phyloP scores from a whole-genome alignment of 64 coral and sea anemone species.

The Astreopora myriophthalma region DNA sequence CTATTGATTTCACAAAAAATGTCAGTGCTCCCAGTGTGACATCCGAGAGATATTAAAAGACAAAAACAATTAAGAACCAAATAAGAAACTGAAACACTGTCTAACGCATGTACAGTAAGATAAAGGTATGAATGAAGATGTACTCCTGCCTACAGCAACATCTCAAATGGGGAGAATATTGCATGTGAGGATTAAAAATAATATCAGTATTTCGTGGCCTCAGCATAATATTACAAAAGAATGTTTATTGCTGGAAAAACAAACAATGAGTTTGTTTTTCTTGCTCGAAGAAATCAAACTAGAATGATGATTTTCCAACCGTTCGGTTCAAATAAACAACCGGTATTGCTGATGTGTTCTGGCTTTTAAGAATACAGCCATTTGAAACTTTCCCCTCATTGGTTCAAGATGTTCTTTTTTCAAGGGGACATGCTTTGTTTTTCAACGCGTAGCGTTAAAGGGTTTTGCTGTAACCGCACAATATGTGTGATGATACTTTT shows the following conservation, averaged over 20 bases:
- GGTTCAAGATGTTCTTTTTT: neutral
- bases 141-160: neutral
- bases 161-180: neutral
- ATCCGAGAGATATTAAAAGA: neutral
- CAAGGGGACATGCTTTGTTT: neutral
- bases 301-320: too few species aligned
- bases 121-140: neutral
- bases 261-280: conserved; percentile 22
- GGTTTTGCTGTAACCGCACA: neutral
- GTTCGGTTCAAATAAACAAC: neutral
- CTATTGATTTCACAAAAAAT: neutral
- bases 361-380: neutral
- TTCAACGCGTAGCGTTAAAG: neutral
- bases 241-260: neutral
- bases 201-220: neutral
- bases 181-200: neutral
- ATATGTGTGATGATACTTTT: conserved; percentile 7
- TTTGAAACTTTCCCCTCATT: neutral
- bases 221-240: neutral
- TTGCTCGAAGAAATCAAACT: neutral
- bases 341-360: neutral
- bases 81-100: neutral
- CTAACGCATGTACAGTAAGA: too few species aligned
- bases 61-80: neutral
- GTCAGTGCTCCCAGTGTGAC: neutral